Evolutionary conservation across 2,113 vertebrate genomes (phyloP), one percentile per base, ranked within the genome.

Genomic region (Chaetodon auriga): DNA sequence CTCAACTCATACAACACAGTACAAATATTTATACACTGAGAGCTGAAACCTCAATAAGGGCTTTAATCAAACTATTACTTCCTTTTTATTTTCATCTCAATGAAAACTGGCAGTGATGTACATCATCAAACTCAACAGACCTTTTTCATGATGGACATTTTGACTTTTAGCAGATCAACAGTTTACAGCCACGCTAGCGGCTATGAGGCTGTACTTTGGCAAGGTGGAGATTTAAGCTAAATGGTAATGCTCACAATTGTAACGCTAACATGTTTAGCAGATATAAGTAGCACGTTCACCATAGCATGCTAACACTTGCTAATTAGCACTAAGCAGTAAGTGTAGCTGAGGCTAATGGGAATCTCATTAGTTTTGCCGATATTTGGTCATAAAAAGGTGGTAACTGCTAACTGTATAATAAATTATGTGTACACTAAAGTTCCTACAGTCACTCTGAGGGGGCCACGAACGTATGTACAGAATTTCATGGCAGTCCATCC

Each of bases 21-120:
- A 43, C 19, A 85, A 41, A 87, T 77, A 80, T 80, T 68, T 62
- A 79, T 43, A 30, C 51, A 66, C 19, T 11, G 0, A 61, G 45
- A 49, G 30, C 60, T 68, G n/a, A 80, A 41, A 65, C 16, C 19
- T 83, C 38, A 43, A 21, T 21, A 38, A 62, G 72, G 16, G 25
- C 41, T 49, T 73, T 48, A 3, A 49, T 51, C 18, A 41, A 41
- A 7, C 8, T 41, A 41, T 41, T 6, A 41, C 38, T 8, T 41
- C 8, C 38, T 41, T 41, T 8, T 7, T 41, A 8, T 41, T 41
- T 7, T 41, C 8, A 41, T 41, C 38, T n/a, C 1, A 9, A 9
- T 15, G 41, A 19, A 80, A 58, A 60, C 43, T 16, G 2, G 30
- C 41, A 38, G 19, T 0, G 0, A 35, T 45, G 30, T 30, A 30